Base-by-base conservation (phyloP, 2,888 invertebrate species). In the Drosophila macrothrix region DNA sequence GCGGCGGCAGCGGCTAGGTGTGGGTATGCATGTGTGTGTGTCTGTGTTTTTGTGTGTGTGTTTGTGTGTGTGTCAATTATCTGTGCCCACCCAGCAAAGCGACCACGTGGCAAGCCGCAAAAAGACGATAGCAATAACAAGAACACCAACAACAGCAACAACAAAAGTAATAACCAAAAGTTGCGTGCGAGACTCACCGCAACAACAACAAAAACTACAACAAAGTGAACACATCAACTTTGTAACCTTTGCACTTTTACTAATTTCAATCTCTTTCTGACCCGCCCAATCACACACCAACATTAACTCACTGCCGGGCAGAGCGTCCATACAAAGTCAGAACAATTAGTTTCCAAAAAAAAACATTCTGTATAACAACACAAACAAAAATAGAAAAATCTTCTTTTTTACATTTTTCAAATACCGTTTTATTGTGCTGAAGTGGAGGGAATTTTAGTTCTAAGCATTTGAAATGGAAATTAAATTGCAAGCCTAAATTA, bases 231-330 rank as follows among this genome's bases (percentile, higher is more conserved):
- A 82, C 68, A 64, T 63, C 66, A 82, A 84, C 83, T 88, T 83
- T 84, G 80, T 84, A 84, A 84, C 85, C 83, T 84, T 80, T 80
- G 88, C 88, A 84, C 83, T 88, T 84, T 84, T 82, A 73, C 74
- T 78, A 76, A 80, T 88, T 85, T 80, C 81, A 79, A 82, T 78
- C 78, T 78, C 79, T 59, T 49, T 74, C 80, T 75, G 82, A 75
- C 61, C 82, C 61, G 35, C 61, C 41, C 70, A 58, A 60, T 37
- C 49, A 49, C n/a, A 53, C 12, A 61, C 64, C 64, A 46, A 61
- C 39, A 59, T 14, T 4, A 53, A 22, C 28, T 49, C 35, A 25
- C 43, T 16, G 16, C 41, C 31, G 16, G 31, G 3, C n/a, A 19
- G n/a, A 22, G 67, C 46, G 43, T 41, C 46, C 33, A 58, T 65